Conservation (phyloP, 1,140 invertebrate species). For the Ostrea edulis region DNA sequence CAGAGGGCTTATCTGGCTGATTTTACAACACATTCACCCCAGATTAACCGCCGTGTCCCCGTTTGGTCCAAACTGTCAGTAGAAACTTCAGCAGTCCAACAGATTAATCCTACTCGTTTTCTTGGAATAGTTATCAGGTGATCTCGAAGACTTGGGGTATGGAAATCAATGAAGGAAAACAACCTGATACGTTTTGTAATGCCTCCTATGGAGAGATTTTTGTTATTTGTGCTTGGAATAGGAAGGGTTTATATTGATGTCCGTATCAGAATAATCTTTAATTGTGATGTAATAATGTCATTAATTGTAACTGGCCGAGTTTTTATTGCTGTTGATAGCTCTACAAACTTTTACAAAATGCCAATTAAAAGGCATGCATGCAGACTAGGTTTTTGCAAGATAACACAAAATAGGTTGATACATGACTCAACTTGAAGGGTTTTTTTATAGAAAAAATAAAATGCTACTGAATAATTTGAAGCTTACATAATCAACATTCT, state of each 20-base stretch:
- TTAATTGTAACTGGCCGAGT: neutral
- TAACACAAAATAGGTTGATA: neutral
- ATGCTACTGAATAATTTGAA: neutral
- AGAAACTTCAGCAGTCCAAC: neutral
- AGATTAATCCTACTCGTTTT: neutral
- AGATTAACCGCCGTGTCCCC: neutral
- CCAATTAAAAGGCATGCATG: neutral
- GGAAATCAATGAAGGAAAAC: conserved; percentile 34
- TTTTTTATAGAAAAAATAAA: neutral
- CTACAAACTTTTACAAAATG: conserved; percentile 1
- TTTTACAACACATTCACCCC: conserved; percentile 2
- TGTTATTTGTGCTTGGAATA: neutral
- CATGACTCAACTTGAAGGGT: conserved; percentile 2
- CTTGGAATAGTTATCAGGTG: conserved; percentile 6
- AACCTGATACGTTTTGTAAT: conserved; percentile 18
- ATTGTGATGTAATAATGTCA: conserved; percentile 34
- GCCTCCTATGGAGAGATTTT: conserved; percentile 12
- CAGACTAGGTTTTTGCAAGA: conserved; percentile 23
- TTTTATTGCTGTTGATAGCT: conserved; percentile 21
- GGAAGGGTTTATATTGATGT: conserved; percentile 1
- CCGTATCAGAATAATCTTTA: conserved; percentile 10
- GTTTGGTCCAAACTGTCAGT: neutral
- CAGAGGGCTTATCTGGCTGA: neutral
- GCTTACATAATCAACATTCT: neutral
- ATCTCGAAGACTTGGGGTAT: conserved; percentile 14